Percentiles rank a stretch among this genome's conserved stretches.
Evolutionary conservation across 2,797 vertebrate genomes (phyloP).

Genomic region (Micromesistius poutassou): DNA sequence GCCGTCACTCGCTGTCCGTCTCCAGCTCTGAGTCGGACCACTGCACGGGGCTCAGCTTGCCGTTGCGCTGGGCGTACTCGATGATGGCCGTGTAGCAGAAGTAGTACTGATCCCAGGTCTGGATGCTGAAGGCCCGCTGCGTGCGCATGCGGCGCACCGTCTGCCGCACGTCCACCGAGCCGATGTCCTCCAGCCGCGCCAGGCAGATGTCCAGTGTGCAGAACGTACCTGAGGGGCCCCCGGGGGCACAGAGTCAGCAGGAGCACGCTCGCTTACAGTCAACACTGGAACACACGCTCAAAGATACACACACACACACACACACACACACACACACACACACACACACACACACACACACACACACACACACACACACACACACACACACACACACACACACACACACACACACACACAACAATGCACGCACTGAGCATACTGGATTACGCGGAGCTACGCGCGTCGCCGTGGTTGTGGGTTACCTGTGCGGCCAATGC

Average conservation of each 20-base stretch:
- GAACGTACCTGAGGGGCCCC: slow-evolving; percentile 73
- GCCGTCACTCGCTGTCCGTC: slow-evolving; percentile 75
- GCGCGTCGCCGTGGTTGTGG: neutral
- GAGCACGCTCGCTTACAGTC: neutral
- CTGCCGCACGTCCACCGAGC: slow-evolving; percentile 77
- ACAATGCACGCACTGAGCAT: too few species aligned
- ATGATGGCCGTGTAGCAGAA: slow-evolving; percentile 83
- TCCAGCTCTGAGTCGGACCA: slow-evolving; percentile 84
- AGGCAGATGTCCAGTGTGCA: slow-evolving; percentile 86
- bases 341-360: neutral
- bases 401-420: neutral
- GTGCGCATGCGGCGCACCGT: slow-evolving; percentile 81
- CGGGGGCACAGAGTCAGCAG: neutral
- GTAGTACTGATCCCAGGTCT: slow-evolving; percentile 87
- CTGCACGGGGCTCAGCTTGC: slow-evolving; percentile 76
- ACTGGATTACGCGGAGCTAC: neutral
- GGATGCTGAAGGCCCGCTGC: slow-evolving; percentile 84
- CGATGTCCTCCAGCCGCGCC: slow-evolving; percentile 79
- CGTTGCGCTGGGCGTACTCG: slow-evolving; percentile 79
- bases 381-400: neutral
- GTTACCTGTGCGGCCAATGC: slow-evolving; percentile 83
- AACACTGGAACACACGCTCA: neutral
- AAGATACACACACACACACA: neutral
- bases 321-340: too few species aligned
- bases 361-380: neutral